These are phyloP conservation scores for Arctopsyche grandis DNA, from an alignment of 1,140 invertebrate species.

Conservation along the genomic window DNA sequence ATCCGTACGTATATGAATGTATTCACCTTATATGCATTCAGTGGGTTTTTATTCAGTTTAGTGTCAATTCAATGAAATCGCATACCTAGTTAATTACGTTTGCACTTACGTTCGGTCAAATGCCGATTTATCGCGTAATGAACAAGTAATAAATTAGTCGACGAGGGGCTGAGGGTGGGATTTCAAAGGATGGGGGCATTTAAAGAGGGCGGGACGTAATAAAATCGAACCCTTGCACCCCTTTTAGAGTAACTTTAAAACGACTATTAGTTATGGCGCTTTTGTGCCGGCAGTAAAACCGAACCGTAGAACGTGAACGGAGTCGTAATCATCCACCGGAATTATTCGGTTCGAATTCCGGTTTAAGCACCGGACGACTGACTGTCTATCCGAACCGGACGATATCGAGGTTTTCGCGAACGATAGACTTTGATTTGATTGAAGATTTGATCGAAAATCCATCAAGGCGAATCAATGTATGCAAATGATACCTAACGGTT, in stretches of 20 bases:
- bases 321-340: constrained; percentile 8
- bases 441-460: too few relatives aligned
- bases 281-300: constrained; percentile 14
- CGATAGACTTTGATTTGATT: background rate
- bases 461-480: too few relatives aligned
- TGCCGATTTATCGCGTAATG: constrained; percentile 7
- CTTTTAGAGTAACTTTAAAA: constrained; percentile 5
- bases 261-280: constrained; percentile 25
- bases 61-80: too few relatives aligned
- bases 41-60: too few relatives aligned
- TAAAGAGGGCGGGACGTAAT: background rate
- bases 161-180: too few relatives aligned
- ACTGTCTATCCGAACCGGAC: background rate
- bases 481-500: too few relatives aligned
- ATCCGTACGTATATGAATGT: too few relatives aligned
- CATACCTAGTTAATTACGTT: too few relatives aligned
- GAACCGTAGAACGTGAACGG: constrained; percentile 5
- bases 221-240: constrained; percentile 9
- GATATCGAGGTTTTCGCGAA: background rate
- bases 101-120: background rate
- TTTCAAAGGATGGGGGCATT: background rate
- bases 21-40: too few relatives aligned
- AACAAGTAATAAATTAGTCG: background rate
- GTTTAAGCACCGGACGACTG: background rate
- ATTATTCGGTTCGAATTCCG: constrained; percentile 7